Base-by-base conservation (phyloP, 2,888 invertebrate genomes). In the Antheraea assamensis region DNA sequence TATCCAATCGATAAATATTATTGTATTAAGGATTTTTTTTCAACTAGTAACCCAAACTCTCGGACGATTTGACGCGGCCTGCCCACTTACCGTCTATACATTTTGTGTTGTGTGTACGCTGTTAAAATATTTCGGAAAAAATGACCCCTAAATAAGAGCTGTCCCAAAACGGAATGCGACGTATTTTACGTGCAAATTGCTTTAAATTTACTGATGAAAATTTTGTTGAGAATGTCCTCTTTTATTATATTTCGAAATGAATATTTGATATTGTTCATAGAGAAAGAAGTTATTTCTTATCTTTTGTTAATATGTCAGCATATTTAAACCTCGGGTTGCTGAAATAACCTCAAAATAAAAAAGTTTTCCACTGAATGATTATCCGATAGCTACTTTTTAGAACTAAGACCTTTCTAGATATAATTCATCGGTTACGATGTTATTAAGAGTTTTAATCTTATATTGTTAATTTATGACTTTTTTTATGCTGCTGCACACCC, bases 101-200 rank as follows among this genome's bases (percentile, higher is more conserved):
- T 64, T 15, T 61, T 61, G 24, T 61, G 24, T 30, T 64, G 61
- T 64, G 61, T 58, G 58, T 64, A 21, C n/a, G 68, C 68, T 68
- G 68, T 68, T 68, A 68, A 68, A 68, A 68, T 68, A 68, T 68
- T 68, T 68, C 35, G 35, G 68, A 74, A 74, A 74, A 74, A 74
- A 71, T 64, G 66, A 74, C 74, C 71, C 71, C 71, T 71, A 66
- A 71, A 74, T 31, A 30, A 74, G 71, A 74, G 71, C 66, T 71
- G 71, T 31, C 71, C 71, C 31, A 71, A 74, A 71, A 71, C 55
- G 74, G 71, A 74, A 74, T 74, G 74, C 66, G 52, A 64, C 64
- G 52, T 71, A 68, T 68, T 66, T 68, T 68, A 68, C 68, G 68
- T 68, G 68, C 68, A 68, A 68, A 68, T 68, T 68, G 35, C 68